phyloP scores from a whole-genome alignment of 2,113 vertebrate genomes.

The Mystacornis crossleyi region DNA sequence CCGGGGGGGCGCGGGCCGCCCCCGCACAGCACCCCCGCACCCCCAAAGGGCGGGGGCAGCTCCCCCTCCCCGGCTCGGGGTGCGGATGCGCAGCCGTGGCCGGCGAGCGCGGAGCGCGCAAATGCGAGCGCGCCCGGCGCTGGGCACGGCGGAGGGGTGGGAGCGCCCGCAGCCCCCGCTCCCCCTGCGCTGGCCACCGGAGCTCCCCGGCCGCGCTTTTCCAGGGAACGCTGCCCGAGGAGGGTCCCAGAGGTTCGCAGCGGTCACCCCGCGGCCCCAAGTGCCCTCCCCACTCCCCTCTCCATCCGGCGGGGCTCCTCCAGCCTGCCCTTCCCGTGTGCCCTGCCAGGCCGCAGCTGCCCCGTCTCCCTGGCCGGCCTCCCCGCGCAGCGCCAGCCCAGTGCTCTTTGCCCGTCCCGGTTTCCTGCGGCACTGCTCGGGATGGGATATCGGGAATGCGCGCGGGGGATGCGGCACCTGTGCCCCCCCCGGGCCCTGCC shows the following conservation, averaged over 20 bases:
- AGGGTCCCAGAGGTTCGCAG: fast-evolving
- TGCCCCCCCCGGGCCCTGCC: neutral
- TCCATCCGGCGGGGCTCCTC: neutral
- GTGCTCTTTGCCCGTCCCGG: fast-evolving
- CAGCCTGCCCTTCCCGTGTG: neutral
- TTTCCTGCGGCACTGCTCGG: neutral
- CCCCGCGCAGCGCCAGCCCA: fast-evolving
- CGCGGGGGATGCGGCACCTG: fast-evolving
- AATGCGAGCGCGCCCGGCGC: fast-evolving
- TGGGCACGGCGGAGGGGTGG: neutral
- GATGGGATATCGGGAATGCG: neutral
- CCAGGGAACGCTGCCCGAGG: fast-evolving
- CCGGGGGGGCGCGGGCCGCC: neutral
- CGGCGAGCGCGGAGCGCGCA: fast-evolving
- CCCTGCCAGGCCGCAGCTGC: neutral
- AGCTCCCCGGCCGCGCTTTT: fast-evolving
- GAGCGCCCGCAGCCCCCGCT: neutral
- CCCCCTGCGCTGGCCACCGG: neutral
- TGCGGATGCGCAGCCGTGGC: neutral
- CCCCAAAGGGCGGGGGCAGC: neutral
- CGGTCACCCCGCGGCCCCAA: fast-evolving
- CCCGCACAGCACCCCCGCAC: neutral
- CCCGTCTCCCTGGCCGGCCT: no score
- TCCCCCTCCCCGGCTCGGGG: neutral
- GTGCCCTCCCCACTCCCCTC: fast-evolving